Percentiles rank a stretch among this genome's conserved stretches.
Conservation (phyloP, 2,888 invertebrate species). For the Myopa tessellatipennis region DNA sequence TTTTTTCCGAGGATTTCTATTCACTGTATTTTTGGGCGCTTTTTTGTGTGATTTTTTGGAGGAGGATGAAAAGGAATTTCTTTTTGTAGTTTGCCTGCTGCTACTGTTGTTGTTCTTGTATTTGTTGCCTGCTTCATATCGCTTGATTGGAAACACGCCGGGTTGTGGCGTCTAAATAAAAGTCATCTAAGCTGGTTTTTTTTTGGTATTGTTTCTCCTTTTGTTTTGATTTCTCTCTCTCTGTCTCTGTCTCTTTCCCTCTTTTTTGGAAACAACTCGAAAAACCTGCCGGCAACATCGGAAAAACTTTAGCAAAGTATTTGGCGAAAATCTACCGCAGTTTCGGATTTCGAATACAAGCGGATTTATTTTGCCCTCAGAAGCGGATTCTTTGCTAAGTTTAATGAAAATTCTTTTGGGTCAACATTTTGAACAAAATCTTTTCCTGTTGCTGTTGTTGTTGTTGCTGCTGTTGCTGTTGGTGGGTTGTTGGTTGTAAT, state of each 20-base stretch:
- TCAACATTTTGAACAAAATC: background rate
- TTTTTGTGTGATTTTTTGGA: background rate
- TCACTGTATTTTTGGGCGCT: too few species aligned
- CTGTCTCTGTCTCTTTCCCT: background rate
- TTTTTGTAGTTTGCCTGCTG: background rate
- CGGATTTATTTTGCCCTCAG: background rate
- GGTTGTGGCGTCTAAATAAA: conserved; percentile 11
- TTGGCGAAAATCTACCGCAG: background rate
- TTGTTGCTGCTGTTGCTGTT: background rate
- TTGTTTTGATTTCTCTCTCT: background rate
- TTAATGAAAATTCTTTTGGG: conserved; percentile 37
- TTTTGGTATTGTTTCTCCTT: background rate
- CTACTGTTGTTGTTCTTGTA: background rate
- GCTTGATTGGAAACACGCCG: conserved; percentile 22
- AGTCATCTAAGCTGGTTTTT: background rate
- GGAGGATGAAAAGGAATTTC: background rate
- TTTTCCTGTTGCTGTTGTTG: conserved; percentile 2
- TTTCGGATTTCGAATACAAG: background rate
- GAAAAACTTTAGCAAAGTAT: background rate
- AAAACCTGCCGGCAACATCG: too few species aligned
- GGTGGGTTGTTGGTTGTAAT: background rate
- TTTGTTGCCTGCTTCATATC: background rate
- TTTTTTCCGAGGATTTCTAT: too few species aligned
- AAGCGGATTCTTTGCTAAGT: background rate
- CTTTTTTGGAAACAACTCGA: background rate